Evolutionary conservation across 2,113 vertebrate species (phyloP).

Genomic region (Percina caprodes): DNA sequence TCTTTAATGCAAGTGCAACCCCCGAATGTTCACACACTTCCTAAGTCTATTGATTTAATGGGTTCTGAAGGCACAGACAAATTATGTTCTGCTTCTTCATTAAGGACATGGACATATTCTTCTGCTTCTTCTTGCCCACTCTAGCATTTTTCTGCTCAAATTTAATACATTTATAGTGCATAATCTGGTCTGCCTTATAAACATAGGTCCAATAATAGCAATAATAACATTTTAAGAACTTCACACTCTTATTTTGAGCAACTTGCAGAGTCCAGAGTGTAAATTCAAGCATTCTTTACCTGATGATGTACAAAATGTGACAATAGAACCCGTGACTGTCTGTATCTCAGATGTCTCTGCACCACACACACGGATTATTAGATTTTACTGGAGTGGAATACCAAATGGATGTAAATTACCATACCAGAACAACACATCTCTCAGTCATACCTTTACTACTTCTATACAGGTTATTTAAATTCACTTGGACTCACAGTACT

Average conservation of each 20-base stretch:
- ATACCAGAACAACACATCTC: not conserved
- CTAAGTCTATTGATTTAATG: not conserved
- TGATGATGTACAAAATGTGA: not conserved
- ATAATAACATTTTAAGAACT: not conserved
- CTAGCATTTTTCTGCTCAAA: not conserved
- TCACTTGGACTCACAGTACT: not conserved
- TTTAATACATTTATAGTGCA: not conserved
- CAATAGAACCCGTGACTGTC: not conserved
- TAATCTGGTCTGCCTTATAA: not conserved
- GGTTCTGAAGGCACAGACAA: not conserved
- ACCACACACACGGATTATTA: not conserved
- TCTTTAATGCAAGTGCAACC: too few relatives aligned
- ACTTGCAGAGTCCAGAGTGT: not conserved
- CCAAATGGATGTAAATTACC: not conserved
- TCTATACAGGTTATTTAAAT: constrained; percentile 17
- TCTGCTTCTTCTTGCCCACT: too few relatives aligned
- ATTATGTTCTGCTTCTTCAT: not conserved
- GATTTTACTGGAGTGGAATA: not conserved
- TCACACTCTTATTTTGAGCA: not conserved
- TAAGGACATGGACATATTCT: not conserved
- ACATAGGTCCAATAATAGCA: not conserved
- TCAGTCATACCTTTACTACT: not conserved
- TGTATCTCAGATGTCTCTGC: not conserved
- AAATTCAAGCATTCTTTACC: not conserved
- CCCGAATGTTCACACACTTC: too few relatives aligned